Evolutionary conservation across 2,888 invertebrate species (phyloP).

Genomic region (Apamea crenata): DNA sequence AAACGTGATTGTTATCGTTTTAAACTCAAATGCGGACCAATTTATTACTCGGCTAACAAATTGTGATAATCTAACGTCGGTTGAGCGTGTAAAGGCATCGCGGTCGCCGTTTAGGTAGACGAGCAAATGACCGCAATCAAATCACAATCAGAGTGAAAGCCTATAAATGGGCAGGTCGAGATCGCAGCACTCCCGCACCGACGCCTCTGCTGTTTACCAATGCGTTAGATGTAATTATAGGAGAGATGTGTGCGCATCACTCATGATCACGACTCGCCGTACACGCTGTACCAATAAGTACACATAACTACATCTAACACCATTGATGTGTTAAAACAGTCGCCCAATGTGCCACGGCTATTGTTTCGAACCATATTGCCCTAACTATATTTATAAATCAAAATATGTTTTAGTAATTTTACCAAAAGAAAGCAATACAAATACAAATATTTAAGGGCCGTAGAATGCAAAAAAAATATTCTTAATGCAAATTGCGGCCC

Average conservation of each 20-base stretch:
- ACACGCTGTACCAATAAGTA: slow-evolving; percentile 70
- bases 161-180: slow-evolving; percentile 76
- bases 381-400: slow-evolving; percentile 35
- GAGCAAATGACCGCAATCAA: slow-evolving; percentile 87
- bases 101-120: slow-evolving; percentile 80
- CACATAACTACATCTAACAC: slow-evolving; percentile 27
- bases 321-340: slow-evolving; percentile 62
- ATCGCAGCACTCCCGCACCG: slow-evolving; percentile 72
- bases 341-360: background rate
- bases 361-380: background rate
- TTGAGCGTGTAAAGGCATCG: slow-evolving; percentile 77
- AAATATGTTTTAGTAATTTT: background rate
- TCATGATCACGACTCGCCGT: slow-evolving; percentile 76
- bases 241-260: slow-evolving; percentile 77
- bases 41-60: slow-evolving; percentile 78
- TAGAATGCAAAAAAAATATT: slow-evolving; percentile 30
- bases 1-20: slow-evolving; percentile 47
- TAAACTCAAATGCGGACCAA: slow-evolving; percentile 71
- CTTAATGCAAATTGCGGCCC: slow-evolving; percentile 32
- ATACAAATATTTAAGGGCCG: slow-evolving; percentile 18
- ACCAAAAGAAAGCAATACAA: slow-evolving; percentile 34
- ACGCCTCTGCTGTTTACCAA: slow-evolving; percentile 82
- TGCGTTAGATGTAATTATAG: slow-evolving; percentile 85
- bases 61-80: slow-evolving; percentile 77
- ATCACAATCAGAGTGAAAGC: slow-evolving; percentile 88